Percentiles rank a stretch among this genome's conserved stretches.
phyloP scores from a whole-genome alignment of 1,140 invertebrate genomes.

The Macrobrachium nipponense region DNA sequence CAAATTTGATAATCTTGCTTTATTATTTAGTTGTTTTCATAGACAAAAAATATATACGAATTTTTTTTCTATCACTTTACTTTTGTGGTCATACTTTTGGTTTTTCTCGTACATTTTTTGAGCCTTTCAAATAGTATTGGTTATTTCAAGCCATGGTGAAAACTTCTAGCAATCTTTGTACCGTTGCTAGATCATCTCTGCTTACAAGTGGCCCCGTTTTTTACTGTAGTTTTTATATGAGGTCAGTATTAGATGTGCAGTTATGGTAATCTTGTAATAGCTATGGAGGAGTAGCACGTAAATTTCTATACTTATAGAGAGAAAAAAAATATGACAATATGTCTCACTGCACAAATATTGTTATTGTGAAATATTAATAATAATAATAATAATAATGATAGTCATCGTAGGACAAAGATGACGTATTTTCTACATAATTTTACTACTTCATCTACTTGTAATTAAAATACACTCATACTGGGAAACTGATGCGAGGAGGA shows the following conservation, averaged over 20 bases:
- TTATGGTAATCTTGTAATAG: conserved; percentile 43
- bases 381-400: background rate
- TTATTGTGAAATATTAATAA: conserved; percentile 56
- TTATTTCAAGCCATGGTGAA: background rate
- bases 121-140: no score
- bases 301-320: conserved; percentile 54
- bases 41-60: no score
- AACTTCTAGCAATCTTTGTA: conserved; percentile 36
- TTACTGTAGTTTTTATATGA: conserved; percentile 62
- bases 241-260: conserved; percentile 61
- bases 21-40: conserved; percentile 12
- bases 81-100: background rate
- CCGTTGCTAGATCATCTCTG: conserved; percentile 39
- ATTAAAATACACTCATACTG: conserved; percentile 57
- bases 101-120: no score
- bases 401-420: conserved; percentile 50
- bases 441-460: conserved; percentile 62
- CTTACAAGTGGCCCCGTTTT: conserved; percentile 55
- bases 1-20: conserved; percentile 10
- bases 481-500: conserved; percentile 43
- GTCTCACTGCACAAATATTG: conserved; percentile 61
- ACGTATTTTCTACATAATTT: conserved; percentile 61
- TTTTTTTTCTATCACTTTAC: background rate
- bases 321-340: conserved; percentile 54
- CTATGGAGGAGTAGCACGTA: conserved; percentile 56